Evolutionary conservation across 1,140 invertebrate genomes (phyloP), one percentile per base, ranked within the genome.

Genomic region (Parasteatoda tepidariorum): DNA sequence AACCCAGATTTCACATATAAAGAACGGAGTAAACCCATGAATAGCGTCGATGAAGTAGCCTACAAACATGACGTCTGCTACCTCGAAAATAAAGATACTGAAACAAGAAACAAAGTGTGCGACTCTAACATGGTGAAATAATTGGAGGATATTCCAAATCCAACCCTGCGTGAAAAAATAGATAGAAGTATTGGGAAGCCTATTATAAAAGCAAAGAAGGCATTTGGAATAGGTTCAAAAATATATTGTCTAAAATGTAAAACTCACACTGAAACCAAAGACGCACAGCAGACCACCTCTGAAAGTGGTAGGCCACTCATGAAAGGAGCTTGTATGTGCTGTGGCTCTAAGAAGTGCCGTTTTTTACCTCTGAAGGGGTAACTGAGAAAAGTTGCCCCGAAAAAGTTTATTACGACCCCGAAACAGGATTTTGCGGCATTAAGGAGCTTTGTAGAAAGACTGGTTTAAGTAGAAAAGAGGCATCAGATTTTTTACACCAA

Each of bases 11-110:
- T 76, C n/a, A 76, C 74, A 0, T 54, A 30, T 76, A 76, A 76
- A 66, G 59, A 64, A 0, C 64, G 13, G 5, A 48, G 59, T 0
- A 64, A 64, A 30, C 59, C 74, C 2, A 64, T 76, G 0, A 54
- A 76, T 54, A 64, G 59, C 7, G 74, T 76, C 87, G 90, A 91
- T 85, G 30, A 85, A 67, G 86, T 88, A n/a, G 90, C 89, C 73
- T 89, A 88, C 85, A 71, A 88, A 34, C 90, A 91, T 79, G 88
- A 90, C 86, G 90, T 91, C 70, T 86, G 86, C 4, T 90, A 90
- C 85, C 85, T 85, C 0, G 75, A 89, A 79, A 86, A 85, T n/a
- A n/a, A 87, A 54, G 84, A 89, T 86, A 57, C 41, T 0, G 24
- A 70, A 24, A 61, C 13, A 2, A 85, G 90, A 86, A 87, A 90